Base-by-base conservation (phyloP, 2,888 invertebrate species). In the Hemistola chrysoprasaria region DNA sequence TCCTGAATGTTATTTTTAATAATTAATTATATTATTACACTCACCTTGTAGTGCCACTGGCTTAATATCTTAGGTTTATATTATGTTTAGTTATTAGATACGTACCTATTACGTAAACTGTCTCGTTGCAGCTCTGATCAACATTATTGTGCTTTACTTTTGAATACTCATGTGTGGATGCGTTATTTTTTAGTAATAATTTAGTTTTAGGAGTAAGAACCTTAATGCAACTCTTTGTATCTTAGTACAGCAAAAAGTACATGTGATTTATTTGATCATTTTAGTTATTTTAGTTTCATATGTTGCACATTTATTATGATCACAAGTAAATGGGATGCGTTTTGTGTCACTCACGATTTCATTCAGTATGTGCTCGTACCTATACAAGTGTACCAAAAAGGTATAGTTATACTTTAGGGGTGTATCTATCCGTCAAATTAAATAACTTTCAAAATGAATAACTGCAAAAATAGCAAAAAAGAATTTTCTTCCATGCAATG, bases 81-180 rank as follows among this genome's bases (percentile, higher is more conserved):
- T 73, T 71, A 69, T 72, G 65, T 67, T 73, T 69, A 68, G 68
- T 65, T 60, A 53, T 63, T 40, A 16, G 37, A 43, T 54, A 59
- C 55, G 59, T 56, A 53, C 61, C 49, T 59, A 54, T 53, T 64
- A 75, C 58, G 65, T 76, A n/a, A 71, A 73, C 65, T 71, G 75
- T 83, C 80, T 78, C 66, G 82, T 85, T 80, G 87, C 88, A 88
- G 88, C 88, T 87, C 83, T 68, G 84, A 88, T 78, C 84, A 87
- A 86, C 65, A 67, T 74, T 72, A 50, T 78, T 77, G 82, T 85
- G 88, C 88, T 88, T 88, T 88, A 88, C 71, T 73, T 85, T 85
- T 82, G 80, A 88, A 88, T 88, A 87, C 88, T 88, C 87, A 87
- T 81, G 83, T 77, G 85, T 83, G 81, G 74, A 86, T 84, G 83